A percentile compares a stretch with the other conserved stretches of the same genome.
phyloP scores from a whole-genome alignment of 2,888 invertebrate genomes.

The Cataglyphis cursor region DNA sequence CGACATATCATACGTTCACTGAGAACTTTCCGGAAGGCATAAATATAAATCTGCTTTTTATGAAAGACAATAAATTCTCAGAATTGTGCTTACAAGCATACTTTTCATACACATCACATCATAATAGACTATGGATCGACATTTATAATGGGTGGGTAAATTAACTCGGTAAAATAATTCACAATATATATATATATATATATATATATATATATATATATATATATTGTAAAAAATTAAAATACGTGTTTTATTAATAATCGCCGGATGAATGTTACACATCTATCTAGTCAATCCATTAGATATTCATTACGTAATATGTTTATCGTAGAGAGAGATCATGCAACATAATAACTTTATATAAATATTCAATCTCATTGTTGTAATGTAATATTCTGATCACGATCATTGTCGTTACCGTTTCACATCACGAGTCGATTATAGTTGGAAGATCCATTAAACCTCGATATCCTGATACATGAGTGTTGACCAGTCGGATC shows the following conservation, averaged over 20 bases:
- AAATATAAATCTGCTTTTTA: background rate
- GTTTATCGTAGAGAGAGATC: constrained; percentile 10
- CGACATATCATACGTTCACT: background rate
- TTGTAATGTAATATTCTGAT: constrained; percentile 33
- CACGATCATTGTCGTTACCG: constrained; percentile 11
- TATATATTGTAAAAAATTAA: constrained; percentile 19
- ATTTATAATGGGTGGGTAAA: constrained; percentile 21
- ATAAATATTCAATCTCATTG: constrained; percentile 42
- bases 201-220: too few relatives aligned
- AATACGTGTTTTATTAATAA: background rate
- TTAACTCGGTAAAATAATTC: background rate
- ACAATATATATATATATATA: too few relatives aligned
- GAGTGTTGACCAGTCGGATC: constrained; percentile 50
- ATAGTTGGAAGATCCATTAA: constrained; percentile 48
- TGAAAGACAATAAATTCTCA: background rate
- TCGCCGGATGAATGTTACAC: background rate
- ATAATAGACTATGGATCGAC: background rate
- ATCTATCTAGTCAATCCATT: constrained; percentile 13
- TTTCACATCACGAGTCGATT: constrained; percentile 46
- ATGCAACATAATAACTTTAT: constrained; percentile 19
- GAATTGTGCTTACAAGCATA: background rate
- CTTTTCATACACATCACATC: background rate
- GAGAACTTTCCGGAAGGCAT: background rate
- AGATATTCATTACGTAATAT: constrained; percentile 32
- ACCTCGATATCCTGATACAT: constrained; percentile 46